These are phyloP conservation scores for Enteromius treurensis DNA, from an alignment of 2,797 vertebrate genomes.

Conservation along the genomic window DNA sequence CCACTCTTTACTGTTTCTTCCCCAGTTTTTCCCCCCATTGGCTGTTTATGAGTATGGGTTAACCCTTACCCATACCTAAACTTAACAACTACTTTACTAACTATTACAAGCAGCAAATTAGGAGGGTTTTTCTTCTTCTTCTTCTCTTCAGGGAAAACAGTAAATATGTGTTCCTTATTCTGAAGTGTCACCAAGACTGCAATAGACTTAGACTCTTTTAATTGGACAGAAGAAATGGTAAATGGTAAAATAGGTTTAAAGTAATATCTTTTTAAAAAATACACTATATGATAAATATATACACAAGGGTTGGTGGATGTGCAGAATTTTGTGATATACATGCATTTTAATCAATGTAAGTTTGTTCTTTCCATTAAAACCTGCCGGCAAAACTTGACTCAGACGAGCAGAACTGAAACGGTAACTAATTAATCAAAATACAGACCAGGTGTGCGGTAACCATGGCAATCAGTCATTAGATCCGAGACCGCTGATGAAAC, in stretches of 20 bases:
- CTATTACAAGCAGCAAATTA: not conserved
- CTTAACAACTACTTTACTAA: not conserved
- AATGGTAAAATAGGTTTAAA: not conserved
- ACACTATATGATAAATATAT: not conserved
- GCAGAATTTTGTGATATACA: not conserved
- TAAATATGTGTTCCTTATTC: not conserved
- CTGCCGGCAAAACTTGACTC: conserved; percentile 3
- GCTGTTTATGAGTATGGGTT: not conserved
- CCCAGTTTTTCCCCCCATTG: not conserved
- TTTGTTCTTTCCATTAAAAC: not conserved
- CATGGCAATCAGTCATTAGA: conserved; percentile 27
- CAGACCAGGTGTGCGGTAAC: not conserved
- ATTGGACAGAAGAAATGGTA: not conserved
- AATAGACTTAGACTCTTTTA: not conserved
- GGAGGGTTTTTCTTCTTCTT: too few species aligned
- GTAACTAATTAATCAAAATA: conserved; percentile 18
- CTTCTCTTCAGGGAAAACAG: not conserved
- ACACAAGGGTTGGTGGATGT: not conserved
- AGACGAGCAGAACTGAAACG: not conserved
- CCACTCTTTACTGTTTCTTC: not conserved
- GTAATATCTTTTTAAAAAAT: not conserved
- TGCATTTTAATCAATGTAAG: not conserved
- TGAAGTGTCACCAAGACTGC: not conserved
- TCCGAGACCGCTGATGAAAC: not conserved
- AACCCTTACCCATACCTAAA: not conserved